These are phyloP conservation scores for Poecilus cupreus DNA, from an alignment of 2,888 invertebrate species.

Conservation along the genomic window DNA sequence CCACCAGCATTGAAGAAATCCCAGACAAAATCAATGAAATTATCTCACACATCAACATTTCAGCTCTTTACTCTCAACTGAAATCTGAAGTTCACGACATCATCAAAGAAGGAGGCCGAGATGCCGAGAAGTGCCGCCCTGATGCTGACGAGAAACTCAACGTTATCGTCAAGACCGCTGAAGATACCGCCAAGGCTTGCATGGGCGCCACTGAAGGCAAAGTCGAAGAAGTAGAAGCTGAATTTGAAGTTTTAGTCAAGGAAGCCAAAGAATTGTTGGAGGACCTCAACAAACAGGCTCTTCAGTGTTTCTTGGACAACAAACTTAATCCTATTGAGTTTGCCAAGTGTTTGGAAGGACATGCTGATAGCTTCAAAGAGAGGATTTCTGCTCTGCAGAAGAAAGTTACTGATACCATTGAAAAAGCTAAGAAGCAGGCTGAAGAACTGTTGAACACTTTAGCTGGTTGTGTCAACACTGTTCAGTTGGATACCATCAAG, in stretches of 20 bases:
- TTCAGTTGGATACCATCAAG: constrained; percentile 28
- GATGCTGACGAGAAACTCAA: constrained; percentile 17
- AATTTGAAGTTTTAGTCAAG: background rate
- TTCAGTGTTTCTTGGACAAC: constrained; percentile 2
- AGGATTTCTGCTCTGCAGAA: constrained; percentile 3
- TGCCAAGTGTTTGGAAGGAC: constrained; percentile 17
- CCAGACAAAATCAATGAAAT: constrained; percentile 31
- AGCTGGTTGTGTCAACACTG: constrained; percentile 11
- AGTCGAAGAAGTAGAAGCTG: constrained; percentile 7
- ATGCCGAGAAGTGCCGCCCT: constrained; percentile 3
- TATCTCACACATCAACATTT: constrained; percentile 22
- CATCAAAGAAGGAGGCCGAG: constrained; percentile 11
- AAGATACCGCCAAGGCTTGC: constrained; percentile 10
- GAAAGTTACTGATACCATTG: background rate
- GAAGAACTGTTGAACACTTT: constrained; percentile 4
- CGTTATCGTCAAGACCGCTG: background rate
- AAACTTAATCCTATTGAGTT: constrained; percentile 15
- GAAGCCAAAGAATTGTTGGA: background rate
- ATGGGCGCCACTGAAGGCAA: background rate
- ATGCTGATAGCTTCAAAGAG: constrained; percentile 5
- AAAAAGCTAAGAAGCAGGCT: background rate
- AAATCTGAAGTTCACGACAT: constrained; percentile 35
- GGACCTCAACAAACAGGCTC: background rate
- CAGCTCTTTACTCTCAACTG: constrained; percentile 1
- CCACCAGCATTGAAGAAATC: constrained; percentile 9